phyloP scores from a whole-genome alignment of 37 sponge, comb jelly and placozoan species.

The Ephydatia muelleri region DNA sequence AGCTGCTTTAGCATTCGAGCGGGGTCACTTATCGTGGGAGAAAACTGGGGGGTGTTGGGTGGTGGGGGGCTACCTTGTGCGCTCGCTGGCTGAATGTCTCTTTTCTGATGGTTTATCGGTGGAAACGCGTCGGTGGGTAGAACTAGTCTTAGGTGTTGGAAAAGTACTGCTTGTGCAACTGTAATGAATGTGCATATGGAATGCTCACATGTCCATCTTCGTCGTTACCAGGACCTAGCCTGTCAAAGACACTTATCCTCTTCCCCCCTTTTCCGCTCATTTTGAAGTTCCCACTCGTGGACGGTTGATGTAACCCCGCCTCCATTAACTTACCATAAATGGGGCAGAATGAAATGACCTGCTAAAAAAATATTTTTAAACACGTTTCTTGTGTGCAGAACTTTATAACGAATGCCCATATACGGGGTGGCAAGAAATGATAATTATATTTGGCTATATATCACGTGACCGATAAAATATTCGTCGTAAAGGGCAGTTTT shows the following conservation, averaged over 20 bases:
- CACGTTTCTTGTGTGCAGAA: background rate
- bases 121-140: background rate
- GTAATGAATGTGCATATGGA: background rate
- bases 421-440: background rate
- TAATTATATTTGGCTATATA: background rate
- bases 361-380: background rate
- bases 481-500: background rate
- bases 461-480: background rate
- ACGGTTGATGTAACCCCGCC: background rate
- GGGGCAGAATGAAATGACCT: background rate
- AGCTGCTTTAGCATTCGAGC: background rate
- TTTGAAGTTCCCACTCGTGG: background rate
- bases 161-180: background rate
- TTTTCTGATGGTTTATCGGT: background rate
- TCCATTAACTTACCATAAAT: background rate
- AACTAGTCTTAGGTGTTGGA: background rate
- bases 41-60: background rate
- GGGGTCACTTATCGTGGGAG: background rate
- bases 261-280: slow-evolving; percentile 32
- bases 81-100: background rate
- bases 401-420: background rate
- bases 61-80: background rate
- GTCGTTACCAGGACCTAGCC: slow-evolving; percentile 77
- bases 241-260: slow-evolving; percentile 76
- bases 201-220: slow-evolving; percentile 14